phyloP scores from a whole-genome alignment of 2,888 invertebrate genomes.

The Stictocephala bisonia region DNA sequence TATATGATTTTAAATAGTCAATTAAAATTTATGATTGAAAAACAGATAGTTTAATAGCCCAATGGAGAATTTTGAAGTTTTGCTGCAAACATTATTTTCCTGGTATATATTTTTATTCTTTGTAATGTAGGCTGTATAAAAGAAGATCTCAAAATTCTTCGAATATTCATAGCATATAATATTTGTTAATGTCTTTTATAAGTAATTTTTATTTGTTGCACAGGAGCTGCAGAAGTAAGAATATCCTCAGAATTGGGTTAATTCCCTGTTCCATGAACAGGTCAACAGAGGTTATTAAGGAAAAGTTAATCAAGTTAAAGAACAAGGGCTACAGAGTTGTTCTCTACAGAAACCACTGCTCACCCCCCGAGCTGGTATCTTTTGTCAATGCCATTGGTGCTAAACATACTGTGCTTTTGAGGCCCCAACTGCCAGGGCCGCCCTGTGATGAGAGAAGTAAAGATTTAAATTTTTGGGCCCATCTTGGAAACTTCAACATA shows the following conservation, averaged over 20 bases:
- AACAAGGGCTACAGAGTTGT: constrained; percentile 4
- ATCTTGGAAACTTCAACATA: background rate
- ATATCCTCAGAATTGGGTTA: background rate
- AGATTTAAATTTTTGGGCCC: background rate
- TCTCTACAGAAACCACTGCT: constrained; percentile 19
- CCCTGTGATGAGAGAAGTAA: background rate
- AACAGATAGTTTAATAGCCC: too few species aligned
- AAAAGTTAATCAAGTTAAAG: background rate
- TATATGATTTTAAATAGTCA: too few species aligned
- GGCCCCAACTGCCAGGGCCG: background rate
- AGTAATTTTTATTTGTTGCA: background rate
- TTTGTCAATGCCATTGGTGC: background rate
- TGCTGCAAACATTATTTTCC: too few species aligned
- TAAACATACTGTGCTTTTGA: background rate
- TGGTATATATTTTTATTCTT: too few species aligned
- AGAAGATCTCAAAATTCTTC: too few species aligned
- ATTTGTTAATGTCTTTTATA: background rate
- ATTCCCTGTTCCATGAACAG: constrained; percentile 22
- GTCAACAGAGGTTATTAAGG: background rate
- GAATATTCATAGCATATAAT: background rate
- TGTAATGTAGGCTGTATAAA: too few species aligned
- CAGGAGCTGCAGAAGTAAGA: background rate
- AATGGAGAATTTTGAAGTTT: too few species aligned
- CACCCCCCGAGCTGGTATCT: constrained; percentile 1
- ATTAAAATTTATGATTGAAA: too few species aligned